Evolutionary conservation across 2,888 invertebrate species (phyloP), one percentile per base, ranked within the genome.

Genomic region (Chrysolina haemoptera): DNA sequence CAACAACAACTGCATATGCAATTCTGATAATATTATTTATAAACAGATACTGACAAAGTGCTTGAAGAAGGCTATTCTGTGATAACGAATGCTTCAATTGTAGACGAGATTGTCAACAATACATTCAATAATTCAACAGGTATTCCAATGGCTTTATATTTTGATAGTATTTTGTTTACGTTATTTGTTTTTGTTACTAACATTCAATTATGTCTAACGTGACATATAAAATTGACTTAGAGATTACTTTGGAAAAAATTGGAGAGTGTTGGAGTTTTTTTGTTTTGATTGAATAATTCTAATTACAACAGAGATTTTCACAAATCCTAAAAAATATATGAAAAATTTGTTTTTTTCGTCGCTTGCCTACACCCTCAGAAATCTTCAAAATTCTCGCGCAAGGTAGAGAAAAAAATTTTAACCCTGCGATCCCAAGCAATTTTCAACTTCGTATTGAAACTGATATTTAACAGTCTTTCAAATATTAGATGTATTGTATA

Each of bases 1-100:
- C 2, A 0, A 46, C 9, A n/a, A 14, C 46, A 12, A 12, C 35
- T 59, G 18, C 6, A 11, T 5, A 53, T 11, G 2, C 11, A 9
- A 35, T 59, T 14, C 27, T 59, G 27, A 59, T 59, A 5, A 9
- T 10, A 59, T 27, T 14, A 35, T 59, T 59, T 59, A 16, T 18
- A 55, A 35, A 59, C n/a, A 59, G 59, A 59, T 59, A 27, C 59
- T 14, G 27, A 27, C 9, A 35, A 59, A 59, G n/a, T 27, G 12
- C n/a, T 59, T 59, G 59, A 59, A 27, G 59, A 35, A n/a, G 35
- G 11, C n/a, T n/a, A 27, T 35, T 59, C 16, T 27, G 35, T 59
- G 59, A 59, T 9, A n/a, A 8, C n/a, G n/a, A 59, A 59, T 59
- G 59, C 59, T 16, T n/a, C n/a, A 59, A 9, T 12, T 59, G 59